Base-by-base conservation (phyloP, 2,113 vertebrate genomes). In the Salvator merianae region DNA sequence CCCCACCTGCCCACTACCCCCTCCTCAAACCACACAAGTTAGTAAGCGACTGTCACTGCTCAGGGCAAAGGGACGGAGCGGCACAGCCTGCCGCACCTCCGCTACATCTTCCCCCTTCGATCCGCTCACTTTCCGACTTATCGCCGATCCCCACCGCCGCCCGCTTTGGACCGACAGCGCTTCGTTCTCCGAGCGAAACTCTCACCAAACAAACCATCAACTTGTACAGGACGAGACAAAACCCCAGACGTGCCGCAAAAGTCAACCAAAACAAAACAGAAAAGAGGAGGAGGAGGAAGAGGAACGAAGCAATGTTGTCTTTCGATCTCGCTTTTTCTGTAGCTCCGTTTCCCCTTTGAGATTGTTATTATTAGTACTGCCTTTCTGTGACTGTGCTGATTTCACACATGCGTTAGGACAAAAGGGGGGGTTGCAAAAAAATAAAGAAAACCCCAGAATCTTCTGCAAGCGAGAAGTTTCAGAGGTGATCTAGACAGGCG, bases 401-500 rank as follows among this genome's bases (percentile, higher is more conserved):
- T 77, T 34, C 79, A 63, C 36, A 68, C 82, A 30, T 18, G n/a
- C n/a, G 62, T 40, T 10, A n/a, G 32, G 36, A 34, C 28, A 69
- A 59, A 59, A 59, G 16, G 16, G 3, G 55, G 55, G 20, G 55
- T 16, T 59, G 55, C 55, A 59, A 59, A 59, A 20, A 30, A 28
- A 7, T 1, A 12, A 38, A 32, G 22, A 26, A n/a, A 34, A 34
- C 59, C 26, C 36, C 82, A 76, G 88, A 87, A 81, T 47, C 90
- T 87, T 85, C 77, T 88, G 93, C 93, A 90, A 81, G 88, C 87
- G 63, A 91, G 89, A 83, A 91, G 74, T 87, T 74, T 85, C 28
- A 12, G 83, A 82, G 77, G 32, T 82, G 79, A 77, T 91, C 83
- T 79, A 90, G 92, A 91, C 88, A 94, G 93, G 92, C 92, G 90